phyloP scores from a whole-genome alignment of 2,113 vertebrate species.

The Galeopterus variegatus region DNA sequence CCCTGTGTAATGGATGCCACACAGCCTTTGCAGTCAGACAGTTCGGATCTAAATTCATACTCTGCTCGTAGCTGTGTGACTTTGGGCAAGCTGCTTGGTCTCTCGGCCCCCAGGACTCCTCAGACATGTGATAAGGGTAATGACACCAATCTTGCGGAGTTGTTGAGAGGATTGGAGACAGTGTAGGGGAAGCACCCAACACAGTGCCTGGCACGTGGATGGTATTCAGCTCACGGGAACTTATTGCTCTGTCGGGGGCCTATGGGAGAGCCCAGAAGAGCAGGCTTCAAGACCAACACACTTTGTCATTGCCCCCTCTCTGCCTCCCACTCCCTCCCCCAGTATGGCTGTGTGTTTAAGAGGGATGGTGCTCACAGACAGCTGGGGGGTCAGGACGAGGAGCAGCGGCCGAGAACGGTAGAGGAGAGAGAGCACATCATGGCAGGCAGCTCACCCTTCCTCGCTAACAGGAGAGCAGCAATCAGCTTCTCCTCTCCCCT shows the following conservation, averaged over 20 bases:
- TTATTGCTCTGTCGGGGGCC: rapidly evolving
- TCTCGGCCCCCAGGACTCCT: not conserved
- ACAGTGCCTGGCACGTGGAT: not conserved
- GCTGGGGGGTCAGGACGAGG: not conserved
- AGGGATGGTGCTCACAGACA: not conserved
- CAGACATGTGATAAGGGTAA: rapidly evolving
- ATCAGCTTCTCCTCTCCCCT: slow-evolving; percentile 73
- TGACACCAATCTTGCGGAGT: not conserved
- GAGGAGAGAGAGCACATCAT: not conserved
- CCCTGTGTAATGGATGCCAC: rapidly evolving
- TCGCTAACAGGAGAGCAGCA: not conserved
- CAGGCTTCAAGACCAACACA: not conserved
- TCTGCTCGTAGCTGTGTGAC: too few species aligned
- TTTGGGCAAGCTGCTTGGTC: not conserved
- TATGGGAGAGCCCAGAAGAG: not conserved
- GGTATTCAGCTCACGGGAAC: not conserved
- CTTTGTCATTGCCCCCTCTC: rapidly evolving
- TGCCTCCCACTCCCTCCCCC: not conserved
- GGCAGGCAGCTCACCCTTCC: not conserved
- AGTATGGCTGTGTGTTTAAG: too few species aligned
- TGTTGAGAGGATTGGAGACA: not conserved
- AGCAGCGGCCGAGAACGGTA: not conserved
- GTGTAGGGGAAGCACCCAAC: rapidly evolving
- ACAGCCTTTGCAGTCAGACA: not conserved
- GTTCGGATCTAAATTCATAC: not conserved